Conservation (phyloP, 2,113 vertebrate genomes). For the Gymnarchus niloticus region DNA sequence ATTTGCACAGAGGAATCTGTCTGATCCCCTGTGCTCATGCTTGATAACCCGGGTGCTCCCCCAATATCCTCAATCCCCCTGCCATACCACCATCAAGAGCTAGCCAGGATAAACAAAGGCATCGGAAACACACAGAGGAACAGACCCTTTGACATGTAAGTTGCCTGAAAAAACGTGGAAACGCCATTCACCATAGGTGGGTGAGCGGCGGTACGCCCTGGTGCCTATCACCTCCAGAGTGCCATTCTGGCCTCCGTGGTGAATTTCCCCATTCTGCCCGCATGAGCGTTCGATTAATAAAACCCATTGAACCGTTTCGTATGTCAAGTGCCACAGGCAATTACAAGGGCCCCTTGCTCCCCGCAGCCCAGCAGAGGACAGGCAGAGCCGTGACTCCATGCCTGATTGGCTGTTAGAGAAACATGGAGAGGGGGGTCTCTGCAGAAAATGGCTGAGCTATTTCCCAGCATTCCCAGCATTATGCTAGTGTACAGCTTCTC, state of each 20-base stretch:
- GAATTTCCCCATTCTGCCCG: not conserved
- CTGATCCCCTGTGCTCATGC: not conserved
- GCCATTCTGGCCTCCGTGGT: not conserved
- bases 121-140: not conserved
- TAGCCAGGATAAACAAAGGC: not conserved
- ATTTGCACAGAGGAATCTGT: not conserved
- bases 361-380: not conserved
- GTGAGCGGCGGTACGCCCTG: not conserved
- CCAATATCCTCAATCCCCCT: not conserved
- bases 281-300: conserved; percentile 11
- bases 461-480: not conserved
- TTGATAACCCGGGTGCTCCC: not conserved
- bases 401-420: not conserved
- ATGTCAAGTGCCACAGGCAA: conserved; percentile 16
- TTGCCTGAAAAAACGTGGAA: not conserved
- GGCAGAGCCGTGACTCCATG: not conserved
- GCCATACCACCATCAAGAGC: not conserved
- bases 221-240: not conserved
- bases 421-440: not conserved
- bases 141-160: not conserved
- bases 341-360: conserved; percentile 8
- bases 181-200: not conserved
- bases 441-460: not conserved
- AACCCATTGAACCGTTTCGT: conserved; percentile 8
- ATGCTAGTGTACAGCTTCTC: not conserved